Evolutionary conservation across 2,797 vertebrate species (phyloP), one percentile per base, ranked within the genome.

Genomic region (Podargus strigoides): DNA sequence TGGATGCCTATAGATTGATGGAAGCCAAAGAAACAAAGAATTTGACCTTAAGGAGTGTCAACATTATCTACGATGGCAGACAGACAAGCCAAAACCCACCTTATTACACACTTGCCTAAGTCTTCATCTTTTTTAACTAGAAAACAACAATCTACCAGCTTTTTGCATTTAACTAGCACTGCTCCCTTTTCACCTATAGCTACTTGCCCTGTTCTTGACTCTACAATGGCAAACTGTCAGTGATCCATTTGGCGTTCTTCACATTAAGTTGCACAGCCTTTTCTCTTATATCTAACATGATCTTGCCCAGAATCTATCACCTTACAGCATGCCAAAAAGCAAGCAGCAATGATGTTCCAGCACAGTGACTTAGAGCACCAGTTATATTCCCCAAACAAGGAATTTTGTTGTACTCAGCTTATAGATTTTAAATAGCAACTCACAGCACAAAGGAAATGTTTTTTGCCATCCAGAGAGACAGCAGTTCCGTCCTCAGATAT

Each of bases 291-390:
- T 66, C 52, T 66, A 41, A 30, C 30, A 44, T 24, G 2, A 36
- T 16, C 47, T 74, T 79, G 27, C 32, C 49, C 28, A 53, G 98
- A 98, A 94, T 97, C 94, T 2, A 97, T 98, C 2, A 42, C 70
- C 67, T 91, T 87, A 96, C 56, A 23, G 79, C 92, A 95, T 74
- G 18, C 13, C 13, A 55, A 69, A 89, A 27, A 59, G 22, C 34
- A 81, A 9, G 3, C 6, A 52, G 23, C n/a, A 37, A 16, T 22
- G 39, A 63, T 15, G 19, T 18, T 9, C 21, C 34, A 46, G n/a
- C 5, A 30, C 14, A 44, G 21, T 15, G 47, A 37, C 44, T 37
- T 47, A 44, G 26, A 70, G 20, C 7, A 58, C 16, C 49, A 44
- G 34, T 20, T 47, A 53, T 10, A 20, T 58, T 87, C 56, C 53